A percentile compares a stretch with the other conserved stretches of the same genome.
phyloP scores from a whole-genome alignment of 1,140 invertebrate genomes.

The Luehdorfia chinensis region DNA sequence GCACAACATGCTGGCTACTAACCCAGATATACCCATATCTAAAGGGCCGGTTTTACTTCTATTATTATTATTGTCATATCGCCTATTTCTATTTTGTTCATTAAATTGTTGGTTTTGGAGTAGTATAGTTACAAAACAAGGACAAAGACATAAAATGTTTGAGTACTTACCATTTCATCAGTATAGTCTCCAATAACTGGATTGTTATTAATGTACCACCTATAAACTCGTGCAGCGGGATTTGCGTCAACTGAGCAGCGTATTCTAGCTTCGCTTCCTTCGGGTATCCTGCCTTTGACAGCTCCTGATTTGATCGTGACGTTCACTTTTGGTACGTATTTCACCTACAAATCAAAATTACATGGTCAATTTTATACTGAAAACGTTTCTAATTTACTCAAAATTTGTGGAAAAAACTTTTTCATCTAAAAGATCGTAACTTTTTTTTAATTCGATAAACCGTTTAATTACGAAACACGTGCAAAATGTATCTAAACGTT shows the following conservation, averaged over 20 bases:
- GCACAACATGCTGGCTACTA: too few species aligned
- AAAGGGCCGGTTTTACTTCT: too few species aligned
- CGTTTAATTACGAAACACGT: too few species aligned
- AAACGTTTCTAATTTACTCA: background rate
- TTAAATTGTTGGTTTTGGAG: too few species aligned
- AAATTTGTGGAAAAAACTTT: background rate
- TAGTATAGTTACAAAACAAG: too few species aligned
- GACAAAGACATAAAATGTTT: too few species aligned
- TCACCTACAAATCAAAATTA: constrained; percentile 79
- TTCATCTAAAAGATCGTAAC: background rate
- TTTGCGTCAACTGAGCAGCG: constrained; percentile 91
- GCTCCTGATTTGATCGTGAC: constrained; percentile 81
- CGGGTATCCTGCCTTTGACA: constrained; percentile 82
- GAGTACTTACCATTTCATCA: constrained; percentile 85
- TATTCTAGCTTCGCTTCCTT: constrained; percentile 84
- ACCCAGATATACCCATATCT: too few species aligned
- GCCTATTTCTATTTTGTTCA: too few species aligned
- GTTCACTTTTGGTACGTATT: constrained; percentile 92
- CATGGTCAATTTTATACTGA: background rate
- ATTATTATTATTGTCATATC: too few species aligned
- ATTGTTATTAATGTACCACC: constrained; percentile 91
- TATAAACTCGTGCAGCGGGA: constrained; percentile 88
- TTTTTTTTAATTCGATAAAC: too few species aligned
- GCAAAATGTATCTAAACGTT: too few species aligned
- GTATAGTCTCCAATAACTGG: constrained; percentile 88